Evolutionary conservation across 1,140 invertebrate species (phyloP).

Genomic region (Lasaia peninsularis): DNA sequence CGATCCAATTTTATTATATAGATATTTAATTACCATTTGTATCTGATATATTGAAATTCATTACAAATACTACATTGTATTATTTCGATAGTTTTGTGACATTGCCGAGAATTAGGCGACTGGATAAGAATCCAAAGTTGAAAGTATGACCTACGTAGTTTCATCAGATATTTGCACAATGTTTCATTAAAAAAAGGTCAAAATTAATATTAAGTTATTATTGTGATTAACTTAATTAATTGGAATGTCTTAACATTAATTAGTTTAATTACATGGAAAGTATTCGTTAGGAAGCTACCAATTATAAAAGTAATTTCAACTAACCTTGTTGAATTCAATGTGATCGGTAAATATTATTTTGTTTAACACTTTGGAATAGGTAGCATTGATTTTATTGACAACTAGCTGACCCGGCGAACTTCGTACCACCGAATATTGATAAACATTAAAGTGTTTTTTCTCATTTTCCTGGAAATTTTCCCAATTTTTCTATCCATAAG

Average conservation of each 20-base stretch:
- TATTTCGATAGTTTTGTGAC: slow-evolving; percentile 3
- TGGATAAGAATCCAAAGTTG: slow-evolving; percentile 2
- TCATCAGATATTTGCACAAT: not conserved
- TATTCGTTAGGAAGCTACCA: too few species aligned
- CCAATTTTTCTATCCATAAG: too few species aligned
- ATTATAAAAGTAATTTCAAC: too few species aligned
- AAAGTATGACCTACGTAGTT: not conserved
- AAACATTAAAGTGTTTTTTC: too few species aligned
- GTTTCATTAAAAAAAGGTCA: slow-evolving; percentile 6
- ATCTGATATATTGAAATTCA: not conserved
- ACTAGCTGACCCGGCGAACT: too few species aligned
- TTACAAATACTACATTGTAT: not conserved
- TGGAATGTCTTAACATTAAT: not conserved
- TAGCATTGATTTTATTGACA: too few species aligned
- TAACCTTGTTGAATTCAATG: too few species aligned
- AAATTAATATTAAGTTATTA: not conserved
- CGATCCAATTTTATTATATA: too few species aligned
- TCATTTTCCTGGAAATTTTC: too few species aligned
- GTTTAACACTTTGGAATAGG: too few species aligned
- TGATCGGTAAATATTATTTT: too few species aligned
- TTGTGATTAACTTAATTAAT: not conserved
- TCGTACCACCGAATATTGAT: too few species aligned
- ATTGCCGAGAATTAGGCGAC: not conserved
- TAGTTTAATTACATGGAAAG: not conserved
- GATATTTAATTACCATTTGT: not conserved